These are phyloP conservation scores for Cepphus grylle DNA, from an alignment of 2,113 vertebrate genomes.

Conservation along the genomic window DNA sequence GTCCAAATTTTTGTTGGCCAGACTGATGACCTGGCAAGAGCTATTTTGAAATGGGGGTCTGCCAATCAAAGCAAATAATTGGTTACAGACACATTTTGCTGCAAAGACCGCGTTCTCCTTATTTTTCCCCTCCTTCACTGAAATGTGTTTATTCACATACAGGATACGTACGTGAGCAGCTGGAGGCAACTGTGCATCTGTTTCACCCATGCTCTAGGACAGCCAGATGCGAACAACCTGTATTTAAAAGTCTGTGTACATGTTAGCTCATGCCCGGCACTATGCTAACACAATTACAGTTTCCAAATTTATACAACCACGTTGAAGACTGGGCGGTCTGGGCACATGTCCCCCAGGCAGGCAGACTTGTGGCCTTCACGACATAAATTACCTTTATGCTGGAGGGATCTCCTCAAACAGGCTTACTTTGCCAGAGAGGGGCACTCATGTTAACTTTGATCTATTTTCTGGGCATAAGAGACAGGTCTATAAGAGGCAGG, in stretches of 20 bases:
- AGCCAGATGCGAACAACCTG: background rate
- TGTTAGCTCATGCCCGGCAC: background rate
- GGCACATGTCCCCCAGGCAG: background rate
- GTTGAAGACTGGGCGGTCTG: background rate
- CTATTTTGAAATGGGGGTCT: background rate
- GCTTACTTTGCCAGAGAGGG: background rate
- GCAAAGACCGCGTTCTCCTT: background rate
- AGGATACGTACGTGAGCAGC: background rate
- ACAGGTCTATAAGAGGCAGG: background rate
- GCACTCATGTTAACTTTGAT: background rate
- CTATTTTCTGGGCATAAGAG: background rate
- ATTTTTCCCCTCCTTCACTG: background rate
- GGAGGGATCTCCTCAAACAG: background rate
- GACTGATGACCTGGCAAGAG: background rate
- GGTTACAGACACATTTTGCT: background rate
- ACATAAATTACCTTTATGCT: background rate
- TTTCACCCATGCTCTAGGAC: background rate
- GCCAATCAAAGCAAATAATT: background rate
- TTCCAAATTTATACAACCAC: background rate
- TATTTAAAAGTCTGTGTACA: background rate
- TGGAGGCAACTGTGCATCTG: background rate
- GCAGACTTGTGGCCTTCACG: background rate
- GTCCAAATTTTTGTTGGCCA: background rate
- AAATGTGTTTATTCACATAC: background rate
- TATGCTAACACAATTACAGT: background rate